A percentile compares a stretch with the other conserved stretches of the same genome.
Evolutionary conservation across 2,113 vertebrate species (phyloP).

Genomic region (Oxyruncus cristatus): DNA sequence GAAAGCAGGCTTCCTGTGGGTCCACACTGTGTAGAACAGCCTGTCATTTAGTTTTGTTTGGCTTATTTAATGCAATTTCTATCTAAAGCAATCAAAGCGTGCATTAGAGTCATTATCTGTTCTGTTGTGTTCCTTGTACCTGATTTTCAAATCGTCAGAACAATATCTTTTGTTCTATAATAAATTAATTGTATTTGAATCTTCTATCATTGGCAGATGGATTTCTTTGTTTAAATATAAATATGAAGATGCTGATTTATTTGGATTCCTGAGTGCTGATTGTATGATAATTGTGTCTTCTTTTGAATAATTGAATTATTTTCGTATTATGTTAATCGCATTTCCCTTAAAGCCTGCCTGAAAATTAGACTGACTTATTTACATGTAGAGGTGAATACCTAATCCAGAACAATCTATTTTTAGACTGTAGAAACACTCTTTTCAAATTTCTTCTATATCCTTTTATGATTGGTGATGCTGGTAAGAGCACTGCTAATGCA

Average conservation of each 20-base stretch:
- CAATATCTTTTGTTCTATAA: constrained; percentile 27
- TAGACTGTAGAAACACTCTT: not conserved
- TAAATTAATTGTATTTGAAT: constrained; percentile 33
- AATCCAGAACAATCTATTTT: constrained; percentile 17
- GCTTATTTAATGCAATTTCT: not conserved
- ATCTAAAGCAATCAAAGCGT: not conserved
- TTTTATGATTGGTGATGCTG: not conserved
- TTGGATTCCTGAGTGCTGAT: not conserved
- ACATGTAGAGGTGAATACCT: not conserved
- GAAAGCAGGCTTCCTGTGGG: not conserved
- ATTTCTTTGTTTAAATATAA: constrained; percentile 39
- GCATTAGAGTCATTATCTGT: not conserved
- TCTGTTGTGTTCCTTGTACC: not conserved
- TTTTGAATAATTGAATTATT: constrained; percentile 42
- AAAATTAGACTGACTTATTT: constrained; percentile 21
- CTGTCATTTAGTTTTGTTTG: not conserved
- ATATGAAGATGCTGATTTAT: constrained; percentile 28
- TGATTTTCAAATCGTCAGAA: not conserved
- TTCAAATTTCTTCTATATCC: not conserved
- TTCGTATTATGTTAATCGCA: constrained; percentile 20
- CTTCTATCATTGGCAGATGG: not conserved
- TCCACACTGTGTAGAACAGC: not conserved
- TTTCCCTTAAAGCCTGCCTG: constrained; percentile 37
- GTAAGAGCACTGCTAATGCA: not conserved
- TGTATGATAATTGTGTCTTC: constrained; percentile 31